Evolutionary conservation across 2,797 vertebrate species (phyloP), one percentile per base, ranked within the genome.

Genomic region (Malacoctenus gilli): DNA sequence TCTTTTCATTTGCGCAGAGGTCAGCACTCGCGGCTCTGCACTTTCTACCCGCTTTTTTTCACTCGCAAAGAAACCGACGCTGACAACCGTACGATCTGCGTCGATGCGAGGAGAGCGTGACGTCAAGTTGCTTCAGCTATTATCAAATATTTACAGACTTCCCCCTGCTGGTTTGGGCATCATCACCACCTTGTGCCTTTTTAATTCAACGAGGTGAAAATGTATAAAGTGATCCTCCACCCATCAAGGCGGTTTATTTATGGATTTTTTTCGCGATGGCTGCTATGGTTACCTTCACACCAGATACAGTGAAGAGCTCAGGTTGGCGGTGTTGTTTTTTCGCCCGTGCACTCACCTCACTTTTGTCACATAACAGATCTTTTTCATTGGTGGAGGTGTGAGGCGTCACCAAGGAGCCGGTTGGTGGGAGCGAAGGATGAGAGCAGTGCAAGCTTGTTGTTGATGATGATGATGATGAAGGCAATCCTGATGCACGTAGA

Each of bases 261-360:
- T 87, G 77, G 77, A 67, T 82, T 75, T 56, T 80, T 75, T 67
- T 88, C 74, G 76, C 78, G 69, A 77, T 51, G 61, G 90, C 89
- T 92, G 85, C 91, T 84, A 92, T 92, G 91, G 90, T 90, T 78
- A 91, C 91, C 62, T 86, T 88, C 85, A 82, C 85, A 85, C 85
- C 75, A 75, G 68, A 77, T 63, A 79, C 40, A 23, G 59, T 32
- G 64, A 49, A 81, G 69, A 54, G 63, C 78, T 87, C 64, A 85
- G 77, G 86, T 79, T 89, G 85, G 77, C 52, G 70, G 71, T 79
- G 83, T 79, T 78, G 62, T 74, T 86, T 74, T 86, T 61, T 82
- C 46, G 16, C 73, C 48, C 55, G 57, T 64, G 57, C 18, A 12
- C 55, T 75, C 72, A 67, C 67, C 68, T 82, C 75, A 58, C 72